phyloP scores from a whole-genome alignment of 2,797 vertebrate genomes.

The Schizopygopsis pylzovi region DNA sequence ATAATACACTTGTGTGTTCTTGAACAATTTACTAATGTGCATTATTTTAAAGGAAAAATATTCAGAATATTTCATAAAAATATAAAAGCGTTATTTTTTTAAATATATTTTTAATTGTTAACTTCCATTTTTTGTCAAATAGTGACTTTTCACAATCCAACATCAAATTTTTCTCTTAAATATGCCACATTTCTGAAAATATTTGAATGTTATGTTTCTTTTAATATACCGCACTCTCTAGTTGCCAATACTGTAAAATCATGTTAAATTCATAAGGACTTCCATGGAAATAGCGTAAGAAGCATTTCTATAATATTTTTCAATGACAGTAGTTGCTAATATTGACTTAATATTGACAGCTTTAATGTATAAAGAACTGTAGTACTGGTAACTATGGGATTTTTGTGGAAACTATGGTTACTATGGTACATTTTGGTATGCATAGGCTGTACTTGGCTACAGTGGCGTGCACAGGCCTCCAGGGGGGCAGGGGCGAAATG shows the following conservation, averaged over 20 bases:
- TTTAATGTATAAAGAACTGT: background rate
- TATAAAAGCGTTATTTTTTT: background rate
- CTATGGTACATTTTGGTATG: constrained; percentile 8
- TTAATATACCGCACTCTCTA: background rate
- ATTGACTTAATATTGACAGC: background rate
- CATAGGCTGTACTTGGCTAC: constrained; percentile 15
- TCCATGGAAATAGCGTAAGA: background rate
- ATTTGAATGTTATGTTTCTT: background rate
- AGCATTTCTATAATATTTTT: background rate
- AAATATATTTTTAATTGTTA: background rate
- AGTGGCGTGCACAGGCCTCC: no score
- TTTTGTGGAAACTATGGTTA: constrained; percentile 22
- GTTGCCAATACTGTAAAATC: background rate
- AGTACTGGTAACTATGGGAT: constrained; percentile 7
- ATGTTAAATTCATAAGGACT: background rate
- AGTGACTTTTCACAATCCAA: background rate
- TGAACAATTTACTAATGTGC: background rate
- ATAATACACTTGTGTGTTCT: background rate
- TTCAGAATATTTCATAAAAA: background rate
- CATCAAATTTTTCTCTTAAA: background rate
- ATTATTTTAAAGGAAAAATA: background rate
- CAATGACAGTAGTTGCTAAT: background rate
- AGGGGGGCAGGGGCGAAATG: no score
- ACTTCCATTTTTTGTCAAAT: background rate
- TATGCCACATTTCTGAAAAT: background rate